Evolutionary conservation across 1,140 invertebrate genomes (phyloP), one percentile per base, ranked within the genome.

Genomic region (Tachypleus tridentatus): DNA sequence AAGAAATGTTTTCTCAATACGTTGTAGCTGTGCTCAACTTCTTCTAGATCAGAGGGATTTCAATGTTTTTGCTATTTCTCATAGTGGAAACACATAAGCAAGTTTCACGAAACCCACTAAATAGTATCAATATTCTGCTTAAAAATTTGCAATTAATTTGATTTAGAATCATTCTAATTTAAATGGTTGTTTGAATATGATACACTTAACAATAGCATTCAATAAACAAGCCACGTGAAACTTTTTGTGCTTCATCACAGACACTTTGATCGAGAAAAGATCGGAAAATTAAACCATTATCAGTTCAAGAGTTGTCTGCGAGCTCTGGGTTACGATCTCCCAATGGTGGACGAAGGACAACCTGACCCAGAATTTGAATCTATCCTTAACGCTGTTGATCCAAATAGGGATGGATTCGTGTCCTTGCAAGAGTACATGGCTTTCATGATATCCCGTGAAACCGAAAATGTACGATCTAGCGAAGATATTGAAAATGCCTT

Each of bases 401-500:
- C 91, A 57, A 93, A 94, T 77, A 83, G 91, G 64, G 92, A 96
- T 78, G 97, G 97, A 48, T 88, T 94, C 73, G 95, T 99, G 56
- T 97, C 93, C 1, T 81, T 99, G 62, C 97, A 99, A 82, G 97
- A 99, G 77, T 99, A 98, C 79, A 99, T 99, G 93, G 94, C 94
- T 57, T 99, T 99, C 78, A 99, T 99, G 97, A 99, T 99, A 74
- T 97, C 93, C 75, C 95, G 98, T 77, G 97, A 99, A 83, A 99
- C 97, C 1, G 97, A 99, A 80, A 99, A 99, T 78, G 96, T 99
- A 50, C 93, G 97, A 74, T 97, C 93, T 71, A 96, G 92, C 57
- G 94, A 98, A 78, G 97, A 99, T 80, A 98, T 99, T 69, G 95
- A 98, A 79, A 97, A 97, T 79, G 97, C 97, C 52, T 99, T 99